These are phyloP conservation scores for Tenodera sinensis DNA, from an alignment of 2,888 invertebrate species.

Conservation along the genomic window DNA sequence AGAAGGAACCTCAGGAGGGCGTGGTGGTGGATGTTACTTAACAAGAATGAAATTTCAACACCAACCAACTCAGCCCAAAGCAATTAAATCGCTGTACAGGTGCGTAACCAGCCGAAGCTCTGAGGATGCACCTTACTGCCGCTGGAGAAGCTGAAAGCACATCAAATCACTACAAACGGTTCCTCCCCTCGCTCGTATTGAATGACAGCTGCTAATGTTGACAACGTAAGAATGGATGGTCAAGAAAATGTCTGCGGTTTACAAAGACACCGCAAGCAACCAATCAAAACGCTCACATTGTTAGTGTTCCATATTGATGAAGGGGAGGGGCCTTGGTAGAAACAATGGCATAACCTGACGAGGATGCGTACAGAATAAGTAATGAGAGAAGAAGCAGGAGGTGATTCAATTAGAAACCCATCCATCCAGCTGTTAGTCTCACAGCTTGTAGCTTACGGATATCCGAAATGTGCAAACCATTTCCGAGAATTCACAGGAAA, in stretches of 20 bases:
- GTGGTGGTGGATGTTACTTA: too few relatives aligned
- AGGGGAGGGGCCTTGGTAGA: conserved; percentile 13
- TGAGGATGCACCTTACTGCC: not conserved
- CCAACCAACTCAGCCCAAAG: too few relatives aligned
- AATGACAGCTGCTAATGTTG: conserved; percentile 14
- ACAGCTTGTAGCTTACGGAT: too few relatives aligned
- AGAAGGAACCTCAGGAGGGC: too few relatives aligned
- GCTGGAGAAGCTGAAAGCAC: not conserved
- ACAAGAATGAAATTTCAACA: too few relatives aligned
- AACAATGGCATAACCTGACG: conserved; percentile 14
- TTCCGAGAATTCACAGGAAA: too few relatives aligned
- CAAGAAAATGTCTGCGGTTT: conserved; percentile 4
- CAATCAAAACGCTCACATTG: conserved; percentile 19
- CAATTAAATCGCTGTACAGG: too few relatives aligned
- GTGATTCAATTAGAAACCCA: not conserved
- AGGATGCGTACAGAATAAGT: not conserved
- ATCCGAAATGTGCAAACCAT: too few relatives aligned
- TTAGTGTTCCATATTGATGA: conserved; percentile 28
- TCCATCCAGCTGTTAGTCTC: not conserved
- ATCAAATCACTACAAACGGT: not conserved
- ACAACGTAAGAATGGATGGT: conserved; percentile 15
- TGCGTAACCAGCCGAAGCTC: not conserved
- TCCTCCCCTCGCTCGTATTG: not conserved
- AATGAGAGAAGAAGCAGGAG: not conserved
- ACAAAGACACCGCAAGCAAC: conserved; percentile 17